Evolutionary conservation across 2,888 invertebrate genomes (phyloP).

Genomic region (Ormia ochracea): DNA sequence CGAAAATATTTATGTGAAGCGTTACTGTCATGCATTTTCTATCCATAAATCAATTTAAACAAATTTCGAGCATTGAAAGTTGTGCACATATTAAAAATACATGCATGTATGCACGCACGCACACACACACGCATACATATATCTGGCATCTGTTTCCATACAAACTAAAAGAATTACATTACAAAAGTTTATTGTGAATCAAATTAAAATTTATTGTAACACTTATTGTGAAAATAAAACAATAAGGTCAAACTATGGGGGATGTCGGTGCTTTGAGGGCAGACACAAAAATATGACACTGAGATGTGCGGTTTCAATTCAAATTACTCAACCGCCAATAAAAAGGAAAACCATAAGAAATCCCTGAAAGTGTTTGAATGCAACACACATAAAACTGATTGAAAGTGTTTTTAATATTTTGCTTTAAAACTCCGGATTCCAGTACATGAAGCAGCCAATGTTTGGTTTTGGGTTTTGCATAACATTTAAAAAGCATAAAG

Average conservation of each 20-base stretch:
- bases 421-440: background rate
- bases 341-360: slow-evolving; percentile 2
- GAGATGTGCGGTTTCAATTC: background rate
- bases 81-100: slow-evolving; percentile 3
- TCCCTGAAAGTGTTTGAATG: background rate
- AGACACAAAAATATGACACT: background rate
- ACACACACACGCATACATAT: too few species aligned
- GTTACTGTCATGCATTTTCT: slow-evolving; percentile 37
- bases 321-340: slow-evolving; percentile 26
- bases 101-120: slow-evolving; percentile 27
- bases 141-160: too few species aligned
- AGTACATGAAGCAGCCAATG: background rate
- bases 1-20: too few species aligned
- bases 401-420: background rate
- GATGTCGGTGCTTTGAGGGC: background rate
- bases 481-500: too few species aligned
- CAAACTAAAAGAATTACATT: background rate
- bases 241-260: too few species aligned
- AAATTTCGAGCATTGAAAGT: slow-evolving; percentile 1
- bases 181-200: background rate
- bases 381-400: slow-evolving; percentile 6
- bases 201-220: slow-evolving; percentile 31
- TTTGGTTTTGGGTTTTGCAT: background rate
- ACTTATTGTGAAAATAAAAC: slow-evolving; percentile 4
- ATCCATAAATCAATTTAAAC: slow-evolving; percentile 47